phyloP scores from a whole-genome alignment of 2,888 invertebrate species.

The Epirrhoe alternata region DNA sequence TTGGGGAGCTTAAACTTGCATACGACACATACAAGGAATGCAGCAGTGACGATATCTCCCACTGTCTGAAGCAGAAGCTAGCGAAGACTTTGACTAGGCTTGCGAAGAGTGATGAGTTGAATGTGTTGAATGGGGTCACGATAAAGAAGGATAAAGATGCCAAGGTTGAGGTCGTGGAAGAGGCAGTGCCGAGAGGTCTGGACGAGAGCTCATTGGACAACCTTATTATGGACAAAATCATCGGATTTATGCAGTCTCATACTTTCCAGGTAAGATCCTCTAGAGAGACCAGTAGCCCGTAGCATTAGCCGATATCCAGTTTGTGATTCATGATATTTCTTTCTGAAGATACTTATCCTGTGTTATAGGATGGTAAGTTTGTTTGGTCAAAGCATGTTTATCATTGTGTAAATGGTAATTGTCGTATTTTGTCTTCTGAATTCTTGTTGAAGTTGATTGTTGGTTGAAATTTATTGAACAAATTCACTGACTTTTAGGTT shows the following conservation, averaged over 20 bases:
- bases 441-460: too few relatives aligned
- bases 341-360: too few relatives aligned
- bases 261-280: conserved; percentile 87
- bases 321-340: too few relatives aligned
- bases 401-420: too few relatives aligned
- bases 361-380: too few relatives aligned
- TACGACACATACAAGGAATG: conserved; percentile 94
- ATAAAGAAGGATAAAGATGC: conserved; percentile 87
- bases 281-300: neutral
- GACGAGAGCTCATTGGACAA: conserved; percentile 90
- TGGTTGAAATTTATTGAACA: too few relatives aligned
- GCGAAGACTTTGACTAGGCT: conserved; percentile 91
- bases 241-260: conserved; percentile 91
- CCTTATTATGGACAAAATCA: conserved; percentile 90
- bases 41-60: conserved; percentile 87
- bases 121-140: conserved; percentile 90
- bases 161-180: conserved; percentile 86
- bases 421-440: too few relatives aligned
- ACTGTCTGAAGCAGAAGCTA: conserved; percentile 92
- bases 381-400: too few relatives aligned
- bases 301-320: neutral
- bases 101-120: conserved; percentile 88
- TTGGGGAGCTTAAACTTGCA: conserved; percentile 89
- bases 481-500: too few relatives aligned
- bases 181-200: conserved; percentile 89